Conservation (phyloP, 2,113 vertebrate genomes). For the Semnornis frantzii region DNA sequence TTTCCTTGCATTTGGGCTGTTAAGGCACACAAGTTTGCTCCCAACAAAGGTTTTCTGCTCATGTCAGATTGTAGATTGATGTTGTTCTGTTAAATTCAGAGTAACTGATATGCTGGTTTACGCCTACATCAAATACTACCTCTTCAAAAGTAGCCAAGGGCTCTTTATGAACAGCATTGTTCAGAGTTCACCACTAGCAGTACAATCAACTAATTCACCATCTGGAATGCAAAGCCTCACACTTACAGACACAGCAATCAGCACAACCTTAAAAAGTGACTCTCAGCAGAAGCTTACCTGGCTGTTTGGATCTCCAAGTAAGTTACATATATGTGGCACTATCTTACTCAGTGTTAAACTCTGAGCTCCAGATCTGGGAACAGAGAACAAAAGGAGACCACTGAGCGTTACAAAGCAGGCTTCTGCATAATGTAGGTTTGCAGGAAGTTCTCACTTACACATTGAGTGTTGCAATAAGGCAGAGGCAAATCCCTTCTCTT, state of each 20-base stretch:
- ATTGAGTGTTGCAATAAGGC: constrained; percentile 93
- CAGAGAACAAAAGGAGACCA: neutral
- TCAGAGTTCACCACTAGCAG: neutral
- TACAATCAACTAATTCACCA: neutral
- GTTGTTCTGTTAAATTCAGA: neutral
- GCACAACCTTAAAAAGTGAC: neutral
- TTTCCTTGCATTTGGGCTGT: neutral
- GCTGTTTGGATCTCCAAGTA: constrained; percentile 95
- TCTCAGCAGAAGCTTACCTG: constrained; percentile 82
- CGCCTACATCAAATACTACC: neutral
- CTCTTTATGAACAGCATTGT: neutral
- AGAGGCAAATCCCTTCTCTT: constrained; percentile 96
- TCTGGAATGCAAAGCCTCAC: neutral
- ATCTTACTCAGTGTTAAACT: constrained; percentile 98
- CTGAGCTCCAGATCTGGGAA: constrained; percentile 93
- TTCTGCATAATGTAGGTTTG: neutral
- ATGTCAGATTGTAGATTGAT: neutral
- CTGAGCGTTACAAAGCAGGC: neutral
- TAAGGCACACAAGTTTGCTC: neutral
- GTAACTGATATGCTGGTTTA: neutral
- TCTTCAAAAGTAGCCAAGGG: neutral
- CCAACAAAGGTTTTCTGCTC: neutral
- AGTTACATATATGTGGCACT: constrained; percentile 98
- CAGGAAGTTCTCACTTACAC: constrained; percentile 78
- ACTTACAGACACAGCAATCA: neutral